A percentile compares a stretch with the other conserved stretches of the same genome.
Evolutionary conservation across 1,140 invertebrate genomes (phyloP).

Genomic region (Hylyphantes graminicola): DNA sequence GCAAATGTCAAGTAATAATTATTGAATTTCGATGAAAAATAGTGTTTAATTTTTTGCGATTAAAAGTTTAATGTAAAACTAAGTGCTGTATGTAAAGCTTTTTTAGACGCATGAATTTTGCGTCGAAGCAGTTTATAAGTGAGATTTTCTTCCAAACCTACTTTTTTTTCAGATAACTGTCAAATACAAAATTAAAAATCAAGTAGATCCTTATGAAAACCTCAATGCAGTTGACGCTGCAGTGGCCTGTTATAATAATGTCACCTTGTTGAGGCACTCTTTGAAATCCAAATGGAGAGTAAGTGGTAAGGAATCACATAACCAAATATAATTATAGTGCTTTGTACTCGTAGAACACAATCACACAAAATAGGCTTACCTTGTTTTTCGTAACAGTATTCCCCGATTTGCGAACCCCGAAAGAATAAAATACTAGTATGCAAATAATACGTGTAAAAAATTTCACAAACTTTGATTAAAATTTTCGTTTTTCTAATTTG

Average conservation of each 20-base stretch:
- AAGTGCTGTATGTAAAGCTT: not conserved
- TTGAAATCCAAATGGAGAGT: conserved; percentile 62
- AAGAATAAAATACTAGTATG: not conserved
- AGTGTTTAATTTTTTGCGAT: not conserved
- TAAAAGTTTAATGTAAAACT: not conserved
- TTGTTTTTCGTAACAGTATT: not conserved
- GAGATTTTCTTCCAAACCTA: not conserved
- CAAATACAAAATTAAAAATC: conserved; percentile 58
- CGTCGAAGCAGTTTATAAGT: not conserved
- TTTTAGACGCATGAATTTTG: not conserved
- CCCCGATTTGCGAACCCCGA: not conserved
- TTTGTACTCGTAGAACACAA: not conserved
- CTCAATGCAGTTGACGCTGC: conserved; percentile 64
- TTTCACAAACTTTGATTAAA: not conserved
- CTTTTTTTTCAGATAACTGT: conserved; percentile 62
- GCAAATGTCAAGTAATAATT: too few species aligned
- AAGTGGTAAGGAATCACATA: conserved; percentile 60
- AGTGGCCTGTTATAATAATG: conserved; percentile 62
- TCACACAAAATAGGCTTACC: not conserved
- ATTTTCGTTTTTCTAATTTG: not conserved
- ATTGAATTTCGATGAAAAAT: not conserved
- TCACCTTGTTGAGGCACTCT: conserved; percentile 60
- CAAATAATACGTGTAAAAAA: not conserved
- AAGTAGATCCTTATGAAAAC: conserved; percentile 64
- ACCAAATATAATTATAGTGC: not conserved